Percentiles rank a stretch among this genome's conserved stretches.
Conservation (phyloP, 1,140 invertebrate genomes). For the Drosophila willistoni region DNA sequence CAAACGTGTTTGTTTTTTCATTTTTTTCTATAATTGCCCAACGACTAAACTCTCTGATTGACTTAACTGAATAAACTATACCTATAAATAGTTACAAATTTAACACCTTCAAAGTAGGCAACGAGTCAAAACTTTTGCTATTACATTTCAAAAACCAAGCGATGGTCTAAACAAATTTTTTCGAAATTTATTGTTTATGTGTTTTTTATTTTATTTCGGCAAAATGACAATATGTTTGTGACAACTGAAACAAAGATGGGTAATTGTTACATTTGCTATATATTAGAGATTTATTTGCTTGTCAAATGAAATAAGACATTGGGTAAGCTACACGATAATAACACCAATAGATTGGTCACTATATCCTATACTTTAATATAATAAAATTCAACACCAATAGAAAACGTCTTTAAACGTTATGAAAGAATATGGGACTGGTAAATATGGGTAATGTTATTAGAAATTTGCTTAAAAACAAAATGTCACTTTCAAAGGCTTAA, state of each 20-base stretch:
- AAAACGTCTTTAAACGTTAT: no score
- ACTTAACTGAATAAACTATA: conserved; percentile 2
- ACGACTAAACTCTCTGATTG: conserved; percentile 11
- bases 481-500: no score
- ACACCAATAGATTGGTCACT: no score
- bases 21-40: conserved; percentile 32
- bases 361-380: no score
- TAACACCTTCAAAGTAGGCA: not conserved
- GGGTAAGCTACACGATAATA: no score
- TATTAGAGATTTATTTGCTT: no score
- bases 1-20: conserved; percentile 53
- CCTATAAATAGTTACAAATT: conserved; percentile 18
- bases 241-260: conserved; percentile 1
- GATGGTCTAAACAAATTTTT: not conserved
- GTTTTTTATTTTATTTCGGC: not conserved
- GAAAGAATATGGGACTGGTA: no score
- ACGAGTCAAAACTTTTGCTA: not conserved
- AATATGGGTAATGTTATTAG: no score
- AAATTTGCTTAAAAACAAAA: no score
- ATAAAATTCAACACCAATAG: no score
- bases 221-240: not conserved
- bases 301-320: no score
- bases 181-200: not conserved
- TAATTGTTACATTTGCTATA: not conserved
- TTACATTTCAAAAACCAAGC: not conserved